A percentile compares a stretch with the other conserved stretches of the same genome.
These are phyloP conservation scores for Andrena cerasifolii DNA, from an alignment of 1,140 invertebrate species.

Conservation along the genomic window DNA sequence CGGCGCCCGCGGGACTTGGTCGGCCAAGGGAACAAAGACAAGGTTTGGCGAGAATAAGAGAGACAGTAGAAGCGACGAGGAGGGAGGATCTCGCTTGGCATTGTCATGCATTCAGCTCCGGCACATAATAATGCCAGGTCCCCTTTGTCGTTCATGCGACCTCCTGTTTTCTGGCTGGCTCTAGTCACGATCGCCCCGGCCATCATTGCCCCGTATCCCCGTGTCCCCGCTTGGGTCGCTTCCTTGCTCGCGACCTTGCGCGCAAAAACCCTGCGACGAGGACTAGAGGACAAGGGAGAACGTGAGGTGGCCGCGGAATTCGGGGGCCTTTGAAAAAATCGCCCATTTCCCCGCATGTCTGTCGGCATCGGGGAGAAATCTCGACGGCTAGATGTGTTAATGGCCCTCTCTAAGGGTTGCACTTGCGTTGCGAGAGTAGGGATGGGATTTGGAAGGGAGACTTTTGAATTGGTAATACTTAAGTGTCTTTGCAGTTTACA, in stretches of 20 bases:
- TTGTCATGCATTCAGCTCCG: constrained; percentile 71
- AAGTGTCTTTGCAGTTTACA: too few species aligned
- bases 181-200: constrained; percentile 53
- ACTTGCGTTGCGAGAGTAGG: background rate
- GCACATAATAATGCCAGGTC: constrained; percentile 72
- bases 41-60: constrained; percentile 17
- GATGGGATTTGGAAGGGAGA: background rate
- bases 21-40: constrained; percentile 45
- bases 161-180: constrained; percentile 61
- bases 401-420: background rate
- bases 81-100: constrained; percentile 60
- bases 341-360: too few species aligned
- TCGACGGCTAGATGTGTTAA: background rate
- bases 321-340: background rate
- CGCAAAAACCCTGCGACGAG: background rate
- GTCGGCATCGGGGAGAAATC: background rate
- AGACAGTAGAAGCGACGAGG: constrained; percentile 23
- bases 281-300: background rate
- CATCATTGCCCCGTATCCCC: constrained; percentile 51
- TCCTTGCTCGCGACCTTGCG: constrained; percentile 25
- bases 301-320: background rate
- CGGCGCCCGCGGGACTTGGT: constrained; percentile 56
- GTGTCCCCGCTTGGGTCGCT: constrained; percentile 38
- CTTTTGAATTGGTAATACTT: too few species aligned
- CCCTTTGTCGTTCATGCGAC: constrained; percentile 73